Percentiles rank a stretch among this genome's conserved stretches.
These are phyloP conservation scores for Thymelicus sylvestris DNA, from an alignment of 2,888 invertebrate species.

Conservation along the genomic window DNA sequence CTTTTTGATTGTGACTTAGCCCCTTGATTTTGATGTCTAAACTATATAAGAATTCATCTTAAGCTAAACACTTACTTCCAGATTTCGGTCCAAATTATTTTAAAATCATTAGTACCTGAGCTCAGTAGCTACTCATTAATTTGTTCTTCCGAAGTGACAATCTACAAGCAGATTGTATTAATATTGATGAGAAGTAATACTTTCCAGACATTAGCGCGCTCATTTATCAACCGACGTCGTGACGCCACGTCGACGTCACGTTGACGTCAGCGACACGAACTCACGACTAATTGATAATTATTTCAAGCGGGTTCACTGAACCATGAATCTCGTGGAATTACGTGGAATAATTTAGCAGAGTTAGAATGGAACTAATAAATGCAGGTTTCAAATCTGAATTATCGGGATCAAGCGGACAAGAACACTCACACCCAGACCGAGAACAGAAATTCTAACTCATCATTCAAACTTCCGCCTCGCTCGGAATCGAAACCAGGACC, in stretches of 20 bases:
- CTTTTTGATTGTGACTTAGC: too few relatives aligned
- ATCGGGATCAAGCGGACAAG: neutral
- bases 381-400: conserved; percentile 6
- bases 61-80: too few relatives aligned
- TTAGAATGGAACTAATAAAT: conserved; percentile 12
- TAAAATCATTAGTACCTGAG: too few relatives aligned
- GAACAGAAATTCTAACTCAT: too few relatives aligned
- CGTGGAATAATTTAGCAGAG: conserved; percentile 31
- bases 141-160: conserved; percentile 13
- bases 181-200: conserved; percentile 37
- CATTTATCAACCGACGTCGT: conserved; percentile 60
- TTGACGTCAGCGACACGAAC: conserved; percentile 43
- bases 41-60: too few relatives aligned
- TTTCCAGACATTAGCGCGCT: conserved; percentile 41
- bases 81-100: too few relatives aligned
- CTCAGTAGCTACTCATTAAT: neutral
- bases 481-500: too few relatives aligned
- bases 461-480: too few relatives aligned
- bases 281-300: conserved; percentile 49
- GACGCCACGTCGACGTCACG: conserved; percentile 44
- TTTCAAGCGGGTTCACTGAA: conserved; percentile 36
- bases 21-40: too few relatives aligned
- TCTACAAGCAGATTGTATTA: conserved; percentile 27
- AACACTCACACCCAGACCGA: too few relatives aligned
- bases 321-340: conserved; percentile 30